Conservation (phyloP, 2,797 vertebrate genomes). For the Anas acuta region DNA sequence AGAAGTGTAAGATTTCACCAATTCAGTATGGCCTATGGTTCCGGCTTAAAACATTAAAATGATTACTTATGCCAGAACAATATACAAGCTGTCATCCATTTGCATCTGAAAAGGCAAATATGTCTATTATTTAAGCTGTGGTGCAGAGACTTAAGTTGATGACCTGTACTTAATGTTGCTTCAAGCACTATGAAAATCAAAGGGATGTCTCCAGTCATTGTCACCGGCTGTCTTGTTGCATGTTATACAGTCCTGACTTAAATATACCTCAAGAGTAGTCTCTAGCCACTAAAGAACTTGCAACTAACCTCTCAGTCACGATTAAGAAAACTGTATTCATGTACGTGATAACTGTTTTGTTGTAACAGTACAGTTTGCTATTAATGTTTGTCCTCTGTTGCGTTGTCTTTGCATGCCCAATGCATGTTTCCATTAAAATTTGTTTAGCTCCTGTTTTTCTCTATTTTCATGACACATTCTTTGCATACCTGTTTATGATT, state of each 20-base stretch:
- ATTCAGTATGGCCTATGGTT: background rate
- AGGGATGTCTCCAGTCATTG: constrained; percentile 59
- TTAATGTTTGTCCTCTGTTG: constrained; percentile 75
- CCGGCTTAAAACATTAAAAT: constrained; percentile 25
- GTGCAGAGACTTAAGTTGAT: constrained; percentile 71
- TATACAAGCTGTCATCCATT: background rate
- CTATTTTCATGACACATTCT: constrained; percentile 72
- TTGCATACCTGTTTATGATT: constrained; percentile 73
- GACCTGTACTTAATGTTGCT: constrained; percentile 65
- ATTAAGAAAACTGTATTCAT: constrained; percentile 14
- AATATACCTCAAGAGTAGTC: constrained; percentile 46
- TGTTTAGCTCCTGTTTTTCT: constrained; percentile 77
- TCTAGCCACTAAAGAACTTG: constrained; percentile 73
- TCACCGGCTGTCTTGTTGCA: constrained; percentile 72
- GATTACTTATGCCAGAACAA: constrained; percentile 32
- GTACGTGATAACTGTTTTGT: constrained; percentile 66
- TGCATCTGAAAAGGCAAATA: constrained; percentile 9
- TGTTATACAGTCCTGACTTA: constrained; percentile 67
- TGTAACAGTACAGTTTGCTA: constrained; percentile 74
- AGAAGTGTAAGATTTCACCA: background rate
- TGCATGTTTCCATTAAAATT: constrained; percentile 81
- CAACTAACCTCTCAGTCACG: constrained; percentile 73
- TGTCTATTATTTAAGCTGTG: background rate
- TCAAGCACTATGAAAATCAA: constrained; percentile 58
- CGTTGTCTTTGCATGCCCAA: constrained; percentile 78